Base-by-base conservation (phyloP, 2,888 invertebrate species). In the Eumerus sabulonum region DNA sequence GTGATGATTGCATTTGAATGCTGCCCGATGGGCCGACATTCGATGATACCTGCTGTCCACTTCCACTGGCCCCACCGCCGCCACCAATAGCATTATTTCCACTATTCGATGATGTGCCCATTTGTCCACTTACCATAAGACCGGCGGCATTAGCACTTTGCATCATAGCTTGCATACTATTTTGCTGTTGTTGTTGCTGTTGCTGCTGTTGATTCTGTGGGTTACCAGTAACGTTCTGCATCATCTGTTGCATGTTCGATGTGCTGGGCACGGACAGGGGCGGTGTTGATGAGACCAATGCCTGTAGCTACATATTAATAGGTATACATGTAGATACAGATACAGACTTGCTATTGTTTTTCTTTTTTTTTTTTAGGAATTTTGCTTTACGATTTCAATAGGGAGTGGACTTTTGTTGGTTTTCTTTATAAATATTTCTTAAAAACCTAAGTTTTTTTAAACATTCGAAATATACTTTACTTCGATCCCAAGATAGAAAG, bases 241-340 rank as follows among this genome's bases (percentile, higher is more conserved):
- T 86, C 87, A 88, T 87, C 60, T 88, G 88, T 79, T 88, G 87
- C 82, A 88, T 84, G 18, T 87, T 87, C 50, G 88, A 86, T 57
- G 88, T 86, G 72, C 88, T 87, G 64, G 89, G 88, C 79, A 88
- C 87, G 82, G 88, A 87, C 56, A 88, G 82, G 59, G 88, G 88
- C 13, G 87, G 87, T 56, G 88, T 88, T 82, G 87, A 87, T 59
- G 88, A 87, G 62, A 89, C 89, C 86, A 89, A 85, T 73, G 89
- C 89, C 87, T 89, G 89, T 83, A 89, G 86, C 89, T 89, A 86
- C 84, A 27, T 27, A 82, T 81, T 82, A 56, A 82, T 82, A 84
- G 77, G 62, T 67, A 77, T 81, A 81, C 64, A 82, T 81, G 60
- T 27, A 68, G 70, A 72, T 54, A 70, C 27, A 27, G 68, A 73